These are phyloP conservation scores for Oxyteleia sp. DNA, from an alignment of 2,888 invertebrate species.

Conservation along the genomic window DNA sequence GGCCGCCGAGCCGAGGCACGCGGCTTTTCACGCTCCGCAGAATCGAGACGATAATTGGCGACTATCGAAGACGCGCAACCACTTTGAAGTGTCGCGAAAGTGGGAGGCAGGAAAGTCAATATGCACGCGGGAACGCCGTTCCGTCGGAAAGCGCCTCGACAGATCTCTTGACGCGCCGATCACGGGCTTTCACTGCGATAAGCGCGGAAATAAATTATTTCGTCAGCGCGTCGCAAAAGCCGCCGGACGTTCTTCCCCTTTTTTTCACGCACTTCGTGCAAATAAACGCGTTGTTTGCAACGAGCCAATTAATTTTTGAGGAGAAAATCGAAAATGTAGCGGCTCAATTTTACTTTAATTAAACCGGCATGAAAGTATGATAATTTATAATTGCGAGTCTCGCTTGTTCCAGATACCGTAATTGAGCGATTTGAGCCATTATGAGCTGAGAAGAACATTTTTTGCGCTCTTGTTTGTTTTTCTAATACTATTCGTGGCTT, in stretches of 20 bases:
- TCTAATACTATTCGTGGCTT: neutral
- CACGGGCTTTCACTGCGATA: conserved; percentile 45
- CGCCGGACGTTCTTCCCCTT: too few species aligned
- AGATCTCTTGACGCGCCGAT: conserved; percentile 34
- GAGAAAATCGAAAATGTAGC: conserved; percentile 30
- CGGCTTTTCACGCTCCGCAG: conserved; percentile 72
- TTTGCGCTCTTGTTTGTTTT: conserved; percentile 38
- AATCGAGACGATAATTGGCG: conserved; percentile 73
- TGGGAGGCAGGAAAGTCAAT: conserved; percentile 55
- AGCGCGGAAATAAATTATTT: conserved; percentile 24
- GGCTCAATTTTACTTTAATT: conserved; percentile 38
- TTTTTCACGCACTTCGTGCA: conserved; percentile 1
- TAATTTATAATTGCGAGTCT: conserved; percentile 46
- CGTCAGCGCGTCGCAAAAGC: conserved; percentile 2
- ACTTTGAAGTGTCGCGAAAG: conserved; percentile 68
- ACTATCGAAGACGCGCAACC: conserved; percentile 64
- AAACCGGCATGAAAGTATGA: conserved; percentile 47
- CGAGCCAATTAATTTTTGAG: conserved; percentile 27
- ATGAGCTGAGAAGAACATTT: conserved; percentile 19
- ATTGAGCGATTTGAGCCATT: conserved; percentile 42
- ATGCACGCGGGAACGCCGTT: conserved; percentile 40
- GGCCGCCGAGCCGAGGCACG: too few species aligned
- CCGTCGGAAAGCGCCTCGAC: conserved; percentile 39
- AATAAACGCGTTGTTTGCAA: conserved; percentile 3
- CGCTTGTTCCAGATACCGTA: conserved; percentile 53